Conservation (phyloP, 2,888 invertebrate species). For the Panzeria rudis region DNA sequence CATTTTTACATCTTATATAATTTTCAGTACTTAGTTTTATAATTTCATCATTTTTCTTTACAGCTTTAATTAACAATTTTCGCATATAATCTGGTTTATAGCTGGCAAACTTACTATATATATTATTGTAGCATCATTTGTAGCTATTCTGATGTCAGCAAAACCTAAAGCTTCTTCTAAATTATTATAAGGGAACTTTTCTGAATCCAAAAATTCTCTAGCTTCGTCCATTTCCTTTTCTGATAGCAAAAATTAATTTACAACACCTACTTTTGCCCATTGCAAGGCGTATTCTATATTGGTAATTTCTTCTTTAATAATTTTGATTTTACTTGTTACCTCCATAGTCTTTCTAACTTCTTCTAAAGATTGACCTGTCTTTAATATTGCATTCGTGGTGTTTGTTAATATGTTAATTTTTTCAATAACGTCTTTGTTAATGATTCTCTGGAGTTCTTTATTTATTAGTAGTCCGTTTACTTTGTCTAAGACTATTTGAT, state of each 20-base stretch:
- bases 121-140: too few relatives aligned
- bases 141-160: too few relatives aligned
- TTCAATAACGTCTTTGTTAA: not conserved
- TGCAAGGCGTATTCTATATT: too few relatives aligned
- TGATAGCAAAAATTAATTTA: conserved; percentile 15
- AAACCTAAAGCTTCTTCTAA: conserved; percentile 32
- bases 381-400: conserved; percentile 19
- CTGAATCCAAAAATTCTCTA: conserved; percentile 11
- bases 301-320: too few relatives aligned
- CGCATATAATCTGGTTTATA: too few relatives aligned
- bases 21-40: conserved; percentile 29
- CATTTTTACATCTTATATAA: not conserved
- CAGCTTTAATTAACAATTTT: conserved; percentile 19
- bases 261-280: conserved; percentile 16
- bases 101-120: too few relatives aligned
- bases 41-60: not conserved
- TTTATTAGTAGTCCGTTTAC: conserved; percentile 27
- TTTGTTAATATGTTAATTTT: conserved; percentile 17
- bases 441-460: conserved; percentile 16
- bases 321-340: too few relatives aligned
- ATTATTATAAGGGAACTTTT: conserved; percentile 22
- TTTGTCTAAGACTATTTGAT: conserved; percentile 28
- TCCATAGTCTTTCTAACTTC: too few relatives aligned
- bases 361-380: conserved; percentile 23
- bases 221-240: conserved; percentile 11